These are phyloP conservation scores for Thryonomys swinderianus DNA, from an alignment of 2,113 vertebrate genomes.

Conservation along the genomic window DNA sequence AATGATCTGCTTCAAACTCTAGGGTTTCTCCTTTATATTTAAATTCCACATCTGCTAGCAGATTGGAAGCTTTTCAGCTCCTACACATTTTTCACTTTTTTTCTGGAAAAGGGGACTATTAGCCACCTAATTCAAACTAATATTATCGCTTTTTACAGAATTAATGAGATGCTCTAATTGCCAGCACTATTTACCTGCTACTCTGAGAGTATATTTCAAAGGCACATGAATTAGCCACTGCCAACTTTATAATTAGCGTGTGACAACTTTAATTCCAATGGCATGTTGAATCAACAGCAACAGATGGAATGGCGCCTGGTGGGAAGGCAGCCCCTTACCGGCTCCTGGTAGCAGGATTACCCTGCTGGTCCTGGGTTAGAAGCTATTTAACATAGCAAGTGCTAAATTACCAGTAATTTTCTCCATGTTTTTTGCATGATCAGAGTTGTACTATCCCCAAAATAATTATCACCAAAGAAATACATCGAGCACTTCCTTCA, in stretches of 20 bases:
- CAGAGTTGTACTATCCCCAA: neutral
- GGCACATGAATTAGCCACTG: slow-evolving; percentile 55
- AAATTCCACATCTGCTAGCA: slow-evolving; percentile 63
- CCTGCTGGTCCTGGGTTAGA: slow-evolving; percentile 48
- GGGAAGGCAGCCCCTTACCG: slow-evolving; percentile 49
- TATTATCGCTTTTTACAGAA: slow-evolving; percentile 68
- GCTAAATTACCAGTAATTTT: slow-evolving; percentile 61
- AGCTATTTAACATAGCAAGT: slow-evolving; percentile 69
- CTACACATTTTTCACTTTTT: neutral
- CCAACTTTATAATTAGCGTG: slow-evolving; percentile 51
- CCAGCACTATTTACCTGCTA: slow-evolving; percentile 28
- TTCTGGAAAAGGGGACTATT: slow-evolving; percentile 16
- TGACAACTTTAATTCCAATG: slow-evolving; percentile 68
- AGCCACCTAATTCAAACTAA: slow-evolving; percentile 62
- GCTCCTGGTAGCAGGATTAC: neutral
- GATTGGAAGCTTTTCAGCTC: slow-evolving; percentile 29
- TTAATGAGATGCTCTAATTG: slow-evolving; percentile 74
- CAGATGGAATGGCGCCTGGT: slow-evolving; percentile 1
- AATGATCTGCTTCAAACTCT: slow-evolving; percentile 48
- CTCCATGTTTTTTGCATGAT: slow-evolving; percentile 1
- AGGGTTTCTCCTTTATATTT: slow-evolving; percentile 56
- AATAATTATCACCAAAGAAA: slow-evolving; percentile 37
- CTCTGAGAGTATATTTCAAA: slow-evolving; percentile 69
- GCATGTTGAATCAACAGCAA: slow-evolving; percentile 74
- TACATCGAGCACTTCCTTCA: neutral